Conservation (phyloP, 2,113 vertebrate species). For the Ramphastos sulfuratus region DNA sequence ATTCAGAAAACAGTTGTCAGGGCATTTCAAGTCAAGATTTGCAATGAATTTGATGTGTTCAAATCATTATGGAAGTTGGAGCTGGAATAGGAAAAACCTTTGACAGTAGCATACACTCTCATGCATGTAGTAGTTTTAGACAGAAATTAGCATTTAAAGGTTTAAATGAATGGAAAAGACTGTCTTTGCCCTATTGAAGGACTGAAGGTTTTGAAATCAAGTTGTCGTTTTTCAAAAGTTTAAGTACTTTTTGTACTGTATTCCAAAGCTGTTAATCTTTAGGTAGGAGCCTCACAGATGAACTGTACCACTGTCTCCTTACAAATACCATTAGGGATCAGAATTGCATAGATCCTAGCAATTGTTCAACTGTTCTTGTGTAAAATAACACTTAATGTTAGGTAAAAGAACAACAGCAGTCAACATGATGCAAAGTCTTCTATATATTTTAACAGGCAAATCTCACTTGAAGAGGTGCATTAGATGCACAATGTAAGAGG, state of each 20-base stretch:
- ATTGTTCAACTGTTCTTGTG: not conserved
- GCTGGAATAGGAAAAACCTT: not conserved
- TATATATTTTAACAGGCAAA: not conserved
- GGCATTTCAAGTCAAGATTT: not conserved
- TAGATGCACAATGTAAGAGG: not conserved
- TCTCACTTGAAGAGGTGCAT: not conserved
- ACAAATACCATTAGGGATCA: not conserved
- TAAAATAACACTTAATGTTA: not conserved
- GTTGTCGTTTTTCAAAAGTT: not conserved
- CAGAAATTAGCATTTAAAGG: not conserved
- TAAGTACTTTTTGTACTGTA: not conserved
- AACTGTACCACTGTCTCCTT: not conserved
- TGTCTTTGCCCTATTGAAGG: not conserved
- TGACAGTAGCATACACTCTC: not conserved
- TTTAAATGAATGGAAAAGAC: not conserved
- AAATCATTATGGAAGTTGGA: not conserved
- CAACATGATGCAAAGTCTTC: not conserved
- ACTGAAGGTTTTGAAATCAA: not conserved
- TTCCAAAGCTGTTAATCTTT: not conserved
- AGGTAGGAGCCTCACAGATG: not conserved
- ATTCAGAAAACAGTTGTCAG: not conserved
- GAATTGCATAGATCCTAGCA: not conserved
- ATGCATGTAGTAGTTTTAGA: not conserved
- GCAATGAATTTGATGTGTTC: not conserved
- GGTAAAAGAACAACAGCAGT: not conserved